A percentile compares a stretch with the other conserved stretches of the same genome.
phyloP scores from a whole-genome alignment of 30 jellyfish, hydroid and myxozoan genomes.

The Pseudorhiza aurosa region DNA sequence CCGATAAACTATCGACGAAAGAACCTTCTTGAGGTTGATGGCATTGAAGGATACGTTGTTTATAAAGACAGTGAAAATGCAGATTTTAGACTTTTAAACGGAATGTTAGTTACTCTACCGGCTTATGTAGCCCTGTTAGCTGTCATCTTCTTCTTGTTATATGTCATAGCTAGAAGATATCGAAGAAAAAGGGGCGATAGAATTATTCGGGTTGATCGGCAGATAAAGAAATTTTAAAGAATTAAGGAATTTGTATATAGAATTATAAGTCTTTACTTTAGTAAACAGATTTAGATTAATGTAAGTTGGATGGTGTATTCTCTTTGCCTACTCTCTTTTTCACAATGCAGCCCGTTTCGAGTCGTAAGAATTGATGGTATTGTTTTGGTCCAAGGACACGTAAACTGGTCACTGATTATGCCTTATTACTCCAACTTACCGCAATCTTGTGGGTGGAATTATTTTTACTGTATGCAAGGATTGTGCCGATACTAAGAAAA shows the following conservation, averaged over 20 bases:
- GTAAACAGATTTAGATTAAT: too few species aligned
- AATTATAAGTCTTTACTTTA: neutral
- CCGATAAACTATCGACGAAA: conserved; percentile 39
- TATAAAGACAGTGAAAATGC: conserved; percentile 56
- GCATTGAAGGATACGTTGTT: neutral
- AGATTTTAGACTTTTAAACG: conserved; percentile 38
- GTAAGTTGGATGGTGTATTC: too few species aligned
- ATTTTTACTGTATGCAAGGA: too few species aligned
- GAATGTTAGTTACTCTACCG: conserved; percentile 53
- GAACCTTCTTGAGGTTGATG: conserved; percentile 46
- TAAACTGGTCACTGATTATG: too few species aligned
- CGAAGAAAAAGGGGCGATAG: conserved; percentile 26
- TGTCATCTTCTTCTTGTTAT: conserved; percentile 22
- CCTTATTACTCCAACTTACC: too few species aligned
- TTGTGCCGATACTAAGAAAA: too few species aligned
- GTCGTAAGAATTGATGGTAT: too few species aligned
- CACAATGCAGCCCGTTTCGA: too few species aligned
- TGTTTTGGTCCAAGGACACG: too few species aligned
- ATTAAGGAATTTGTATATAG: conserved; percentile 56
- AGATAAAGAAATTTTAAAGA: conserved; percentile 33
- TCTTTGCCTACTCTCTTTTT: too few species aligned
- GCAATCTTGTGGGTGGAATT: too few species aligned
- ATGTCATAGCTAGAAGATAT: conserved; percentile 47
- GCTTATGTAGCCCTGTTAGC: conserved; percentile 63
- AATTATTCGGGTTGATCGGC: conserved; percentile 45